Evolutionary conservation across 2,888 invertebrate genomes (phyloP).

Genomic region (Muscina levida): DNA sequence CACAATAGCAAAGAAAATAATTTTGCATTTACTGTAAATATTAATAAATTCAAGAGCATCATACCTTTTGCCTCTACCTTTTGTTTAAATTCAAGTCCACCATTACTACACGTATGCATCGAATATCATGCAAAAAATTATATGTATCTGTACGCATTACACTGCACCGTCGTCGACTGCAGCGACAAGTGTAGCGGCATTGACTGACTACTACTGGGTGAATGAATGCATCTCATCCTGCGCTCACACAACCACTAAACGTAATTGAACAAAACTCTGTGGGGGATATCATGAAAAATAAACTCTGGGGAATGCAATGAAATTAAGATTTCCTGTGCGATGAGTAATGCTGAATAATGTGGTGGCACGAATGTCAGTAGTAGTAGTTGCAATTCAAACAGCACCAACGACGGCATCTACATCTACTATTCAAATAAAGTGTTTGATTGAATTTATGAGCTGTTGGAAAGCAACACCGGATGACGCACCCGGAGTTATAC

Average conservation of each 20-base stretch:
- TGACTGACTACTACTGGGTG: no score
- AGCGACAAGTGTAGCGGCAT: no score
- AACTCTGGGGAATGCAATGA: slow-evolving; percentile 13
- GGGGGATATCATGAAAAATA: slow-evolving; percentile 51
- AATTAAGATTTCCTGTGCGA: slow-evolving; percentile 35
- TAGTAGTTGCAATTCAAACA: neutral
- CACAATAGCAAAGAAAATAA: no score
- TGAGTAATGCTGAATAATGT: slow-evolving; percentile 23
- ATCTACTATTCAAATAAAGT: slow-evolving; percentile 58
- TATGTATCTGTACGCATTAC: no score
- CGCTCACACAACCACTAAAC: slow-evolving; percentile 44
- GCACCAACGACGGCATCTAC: neutral
- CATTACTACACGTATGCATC: no score
- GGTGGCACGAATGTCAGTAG: neutral
- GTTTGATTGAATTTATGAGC: slow-evolving; percentile 65
- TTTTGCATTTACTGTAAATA: no score
- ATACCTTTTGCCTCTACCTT: no score
- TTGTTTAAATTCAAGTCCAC: no score
- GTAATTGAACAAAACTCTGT: slow-evolving; percentile 59
- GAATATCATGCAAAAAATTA: no score
- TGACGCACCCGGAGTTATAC: slow-evolving; percentile 57
- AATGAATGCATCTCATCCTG: no score
- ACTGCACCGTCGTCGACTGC: no score
- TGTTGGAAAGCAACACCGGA: slow-evolving; percentile 57
- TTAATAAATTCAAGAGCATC: no score